phyloP scores from a whole-genome alignment of 1,140 invertebrate species.

The Tetragnatha versicolor region DNA sequence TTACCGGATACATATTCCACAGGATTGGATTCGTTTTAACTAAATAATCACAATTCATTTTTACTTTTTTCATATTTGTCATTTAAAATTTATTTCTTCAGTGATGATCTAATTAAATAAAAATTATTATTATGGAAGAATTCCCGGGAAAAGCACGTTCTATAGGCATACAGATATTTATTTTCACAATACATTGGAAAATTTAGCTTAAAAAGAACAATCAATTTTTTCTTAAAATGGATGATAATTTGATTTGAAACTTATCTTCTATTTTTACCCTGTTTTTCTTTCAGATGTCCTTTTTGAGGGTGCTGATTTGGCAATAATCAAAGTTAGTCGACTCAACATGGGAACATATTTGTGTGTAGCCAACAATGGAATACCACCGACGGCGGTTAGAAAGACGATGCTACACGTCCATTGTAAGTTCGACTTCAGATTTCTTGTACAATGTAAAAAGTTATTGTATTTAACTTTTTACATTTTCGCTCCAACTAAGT shows the following conservation, averaged over 20 bases:
- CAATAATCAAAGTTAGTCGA: slow-evolving; percentile 83
- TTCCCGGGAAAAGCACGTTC: no score
- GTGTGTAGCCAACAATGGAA: slow-evolving; percentile 78
- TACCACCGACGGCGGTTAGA: slow-evolving; percentile 81
- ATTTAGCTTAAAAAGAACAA: background rate
- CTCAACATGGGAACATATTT: slow-evolving; percentile 92
- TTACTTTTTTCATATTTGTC: no score
- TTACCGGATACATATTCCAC: no score
- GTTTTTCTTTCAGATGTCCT: slow-evolving; percentile 32
- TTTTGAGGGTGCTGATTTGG: slow-evolving; percentile 65
- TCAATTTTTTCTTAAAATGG: background rate
- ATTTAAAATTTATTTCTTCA: no score
- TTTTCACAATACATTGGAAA: background rate
- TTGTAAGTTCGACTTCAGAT: slow-evolving; percentile 71
- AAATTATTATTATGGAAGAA: no score
- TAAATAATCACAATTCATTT: no score
- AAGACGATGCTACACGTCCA: slow-evolving; percentile 77
- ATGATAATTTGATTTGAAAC: background rate
- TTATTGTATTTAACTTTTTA: background rate
- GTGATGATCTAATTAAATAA: no score
- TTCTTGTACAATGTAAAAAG: background rate
- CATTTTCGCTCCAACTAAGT: background rate
- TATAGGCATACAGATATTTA: background rate
- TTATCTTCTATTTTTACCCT: background rate
- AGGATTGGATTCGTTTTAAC: no score